Conservation (phyloP, 1,140 invertebrate species). For the Mya arenaria region DNA sequence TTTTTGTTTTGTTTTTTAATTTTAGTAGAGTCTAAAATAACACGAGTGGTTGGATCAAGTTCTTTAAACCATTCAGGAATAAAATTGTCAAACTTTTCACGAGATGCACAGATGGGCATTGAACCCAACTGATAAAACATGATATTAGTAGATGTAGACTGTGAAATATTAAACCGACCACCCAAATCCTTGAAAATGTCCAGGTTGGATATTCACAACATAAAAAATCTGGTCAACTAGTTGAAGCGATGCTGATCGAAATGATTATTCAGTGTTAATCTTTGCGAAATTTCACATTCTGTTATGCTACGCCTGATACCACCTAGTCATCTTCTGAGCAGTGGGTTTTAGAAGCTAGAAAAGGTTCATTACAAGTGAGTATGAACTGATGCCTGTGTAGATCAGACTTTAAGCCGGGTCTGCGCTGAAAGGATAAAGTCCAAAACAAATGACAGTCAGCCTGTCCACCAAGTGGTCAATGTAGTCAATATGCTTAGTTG, state of each 20-base stretch:
- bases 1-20: conserved; percentile 1
- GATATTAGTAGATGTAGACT: not conserved
- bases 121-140: not conserved
- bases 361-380: no score
- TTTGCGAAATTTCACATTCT: not conserved
- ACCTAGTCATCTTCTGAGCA: no score
- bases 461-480: no score
- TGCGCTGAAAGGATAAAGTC: no score
- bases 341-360: no score
- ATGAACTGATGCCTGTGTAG: no score
- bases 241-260: not conserved
- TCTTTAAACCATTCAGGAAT: not conserved
- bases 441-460: no score
- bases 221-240: conserved; percentile 5
- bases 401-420: no score
- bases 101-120: not conserved
- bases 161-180: not conserved
- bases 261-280: not conserved
- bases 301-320: not conserved
- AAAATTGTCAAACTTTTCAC: not conserved
- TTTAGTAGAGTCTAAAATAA: conserved; percentile 2
- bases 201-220: not conserved
- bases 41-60: not conserved
- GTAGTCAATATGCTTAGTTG: no score
- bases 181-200: conserved; percentile 8